These are phyloP conservation scores for Micromesistius poutassou DNA, from an alignment of 2,797 vertebrate species.

Conservation along the genomic window DNA sequence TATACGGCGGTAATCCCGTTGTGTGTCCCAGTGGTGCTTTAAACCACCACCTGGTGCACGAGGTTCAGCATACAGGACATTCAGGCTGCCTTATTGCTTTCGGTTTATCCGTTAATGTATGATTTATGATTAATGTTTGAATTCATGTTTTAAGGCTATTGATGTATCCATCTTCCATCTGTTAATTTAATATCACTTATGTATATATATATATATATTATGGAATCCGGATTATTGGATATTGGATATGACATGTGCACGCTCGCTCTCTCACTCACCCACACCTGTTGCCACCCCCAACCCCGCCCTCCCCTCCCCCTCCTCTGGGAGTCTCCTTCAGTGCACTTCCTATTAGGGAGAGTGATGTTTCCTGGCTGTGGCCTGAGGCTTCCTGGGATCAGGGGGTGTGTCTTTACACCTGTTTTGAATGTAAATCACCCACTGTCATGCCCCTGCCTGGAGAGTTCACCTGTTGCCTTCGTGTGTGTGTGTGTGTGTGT, in stretches of 20 bases:
- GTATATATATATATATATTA: too few species aligned
- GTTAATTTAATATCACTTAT: background rate
- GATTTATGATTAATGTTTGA: background rate
- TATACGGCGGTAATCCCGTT: background rate
- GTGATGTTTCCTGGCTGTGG: background rate
- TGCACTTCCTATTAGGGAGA: background rate
- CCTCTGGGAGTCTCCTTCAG: background rate
- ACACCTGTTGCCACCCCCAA: background rate
- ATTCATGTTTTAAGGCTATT: background rate
- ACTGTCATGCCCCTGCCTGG: background rate
- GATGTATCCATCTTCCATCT: background rate
- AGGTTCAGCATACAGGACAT: background rate
- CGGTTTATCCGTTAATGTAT: background rate
- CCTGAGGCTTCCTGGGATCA: background rate
- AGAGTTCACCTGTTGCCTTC: background rate
- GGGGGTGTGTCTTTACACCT: background rate
- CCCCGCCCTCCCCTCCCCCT: background rate
- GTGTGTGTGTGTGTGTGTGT: slow-evolving; percentile 11
- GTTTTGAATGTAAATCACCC: background rate
- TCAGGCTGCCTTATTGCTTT: background rate
- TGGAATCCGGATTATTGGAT: too few species aligned
- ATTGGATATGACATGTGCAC: too few species aligned
- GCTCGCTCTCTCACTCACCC: background rate
- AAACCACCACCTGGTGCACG: background rate
- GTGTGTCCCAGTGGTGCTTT: background rate